Evolutionary conservation across 2,113 vertebrate species (phyloP), one percentile per base, ranked within the genome.

Genomic region (Pomatorhinus ruficollis): DNA sequence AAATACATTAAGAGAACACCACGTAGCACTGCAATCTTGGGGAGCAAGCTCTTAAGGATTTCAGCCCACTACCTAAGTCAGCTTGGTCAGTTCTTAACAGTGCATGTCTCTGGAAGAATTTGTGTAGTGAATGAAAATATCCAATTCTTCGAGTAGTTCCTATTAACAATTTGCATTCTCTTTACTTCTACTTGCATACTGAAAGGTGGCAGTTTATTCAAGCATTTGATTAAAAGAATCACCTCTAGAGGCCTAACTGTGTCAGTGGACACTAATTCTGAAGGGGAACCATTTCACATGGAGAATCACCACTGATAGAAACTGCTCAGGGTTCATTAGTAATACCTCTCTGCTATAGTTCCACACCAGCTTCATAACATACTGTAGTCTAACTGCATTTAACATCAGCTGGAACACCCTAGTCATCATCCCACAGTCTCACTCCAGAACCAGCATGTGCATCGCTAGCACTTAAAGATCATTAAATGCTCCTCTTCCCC

Each of bases 381-480:
- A 54, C 56, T 21, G 19, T 5, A 89, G 77, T 30, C 27, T 63
- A 89, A 71, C 57, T 64, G 66, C 63, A 86, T 33, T 72, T 52
- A 79, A 45, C 42, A 60, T 35, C 57, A 72, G 39, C 61, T 72
- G 37, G 49, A 87, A 87, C 42, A 94, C 31, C 39, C 52, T 5
- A 68, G 19, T 23, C 72, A 89, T 65, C 60, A 91, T 65, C 54
- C 74, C 69, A 54, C 10, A 0, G 77, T 87, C 92, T 91, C 59
- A 27, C 54, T 89, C 68, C 88, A 91, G 27, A 54, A 37, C 35
- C 64, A 50, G 35, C 57, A 91, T 87, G 77, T 91, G 24, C 69
- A 78, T 87, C 45, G 68, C 80, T 54, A 80, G 52, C 66, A 77
- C 77, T 87, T 77, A 83, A 93, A 93, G 71, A 79, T 47, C 76